Conservation (phyloP, 1,140 invertebrate genomes). For the Tetramorium parvispinum region DNA sequence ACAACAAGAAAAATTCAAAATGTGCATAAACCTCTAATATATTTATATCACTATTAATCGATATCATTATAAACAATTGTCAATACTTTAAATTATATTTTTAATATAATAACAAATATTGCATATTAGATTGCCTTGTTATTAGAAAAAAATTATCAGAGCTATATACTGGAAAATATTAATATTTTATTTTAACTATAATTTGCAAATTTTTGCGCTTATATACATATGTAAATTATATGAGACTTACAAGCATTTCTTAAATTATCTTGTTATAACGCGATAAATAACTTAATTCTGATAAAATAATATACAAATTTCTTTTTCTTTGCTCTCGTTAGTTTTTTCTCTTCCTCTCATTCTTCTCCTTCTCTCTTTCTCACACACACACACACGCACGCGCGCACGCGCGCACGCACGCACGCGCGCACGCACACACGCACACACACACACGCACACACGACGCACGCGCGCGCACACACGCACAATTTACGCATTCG, state of each 20-base stretch:
- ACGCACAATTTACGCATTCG: too few species aligned
- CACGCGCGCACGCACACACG: too few species aligned
- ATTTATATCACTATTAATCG: constrained; percentile 30
- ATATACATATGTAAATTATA: constrained; percentile 64
- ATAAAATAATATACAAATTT: constrained; percentile 61
- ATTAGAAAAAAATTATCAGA: constrained; percentile 37
- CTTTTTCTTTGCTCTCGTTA: background rate
- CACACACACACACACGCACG: too few species aligned
- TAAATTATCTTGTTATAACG: constrained; percentile 31
- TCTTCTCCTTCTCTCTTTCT: background rate
- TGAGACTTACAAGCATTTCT: constrained; percentile 38
- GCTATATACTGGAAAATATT: constrained; percentile 9
- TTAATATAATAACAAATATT: constrained; percentile 8
- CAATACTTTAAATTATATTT: constrained; percentile 53
- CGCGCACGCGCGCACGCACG: too few species aligned
- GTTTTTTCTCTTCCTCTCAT: background rate
- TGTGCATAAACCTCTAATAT: constrained; percentile 41
- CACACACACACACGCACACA: too few species aligned
- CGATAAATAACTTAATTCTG: constrained; percentile 36
- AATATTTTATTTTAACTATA: constrained; percentile 17
- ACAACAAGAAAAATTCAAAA: background rate
- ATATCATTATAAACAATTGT: constrained; percentile 39
- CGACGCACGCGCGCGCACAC: too few species aligned
- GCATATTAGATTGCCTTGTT: background rate
- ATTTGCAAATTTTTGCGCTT: constrained; percentile 16